phyloP scores from a whole-genome alignment of 2,888 invertebrate genomes.

The Acanthosepion lycidas region DNA sequence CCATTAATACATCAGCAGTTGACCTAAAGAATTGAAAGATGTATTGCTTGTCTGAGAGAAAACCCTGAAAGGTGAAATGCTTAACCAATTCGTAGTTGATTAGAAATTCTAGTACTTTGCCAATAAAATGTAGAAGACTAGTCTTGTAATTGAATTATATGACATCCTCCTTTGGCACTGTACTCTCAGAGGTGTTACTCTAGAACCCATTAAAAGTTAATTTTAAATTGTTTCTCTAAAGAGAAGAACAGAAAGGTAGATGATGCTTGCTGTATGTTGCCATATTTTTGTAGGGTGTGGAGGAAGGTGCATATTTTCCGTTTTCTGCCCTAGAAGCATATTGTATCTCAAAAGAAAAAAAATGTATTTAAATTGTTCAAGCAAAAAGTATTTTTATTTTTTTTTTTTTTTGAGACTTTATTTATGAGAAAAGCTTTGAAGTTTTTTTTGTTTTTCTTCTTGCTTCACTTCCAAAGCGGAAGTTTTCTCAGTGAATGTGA shows the following conservation, averaged over 20 bases:
- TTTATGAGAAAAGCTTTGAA: background rate
- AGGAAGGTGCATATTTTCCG: background rate
- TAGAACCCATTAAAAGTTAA: background rate
- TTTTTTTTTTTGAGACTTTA: background rate
- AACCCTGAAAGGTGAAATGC: too few species aligned
- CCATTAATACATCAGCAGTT: too few species aligned
- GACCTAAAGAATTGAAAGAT: too few species aligned
- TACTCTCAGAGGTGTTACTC: background rate
- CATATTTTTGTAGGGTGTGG: background rate
- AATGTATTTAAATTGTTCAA: background rate
- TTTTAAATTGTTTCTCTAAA: background rate
- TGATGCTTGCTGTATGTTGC: background rate
- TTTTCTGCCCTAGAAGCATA: background rate
- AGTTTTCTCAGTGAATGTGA: background rate
- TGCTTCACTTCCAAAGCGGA: background rate
- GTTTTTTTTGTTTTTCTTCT: background rate
- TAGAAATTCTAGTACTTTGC: too few species aligned
- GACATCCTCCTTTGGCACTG: background rate
- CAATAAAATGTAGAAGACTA: too few species aligned
- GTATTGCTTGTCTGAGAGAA: too few species aligned
- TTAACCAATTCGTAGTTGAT: too few species aligned
- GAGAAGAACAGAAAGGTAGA: background rate
- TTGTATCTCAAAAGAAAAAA: background rate
- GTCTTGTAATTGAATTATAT: too few species aligned
- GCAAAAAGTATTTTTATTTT: background rate